Percentiles rank a stretch among this genome's conserved stretches.
phyloP scores from a whole-genome alignment of 2,888 invertebrate genomes.

The Morpho deidamia region DNA sequence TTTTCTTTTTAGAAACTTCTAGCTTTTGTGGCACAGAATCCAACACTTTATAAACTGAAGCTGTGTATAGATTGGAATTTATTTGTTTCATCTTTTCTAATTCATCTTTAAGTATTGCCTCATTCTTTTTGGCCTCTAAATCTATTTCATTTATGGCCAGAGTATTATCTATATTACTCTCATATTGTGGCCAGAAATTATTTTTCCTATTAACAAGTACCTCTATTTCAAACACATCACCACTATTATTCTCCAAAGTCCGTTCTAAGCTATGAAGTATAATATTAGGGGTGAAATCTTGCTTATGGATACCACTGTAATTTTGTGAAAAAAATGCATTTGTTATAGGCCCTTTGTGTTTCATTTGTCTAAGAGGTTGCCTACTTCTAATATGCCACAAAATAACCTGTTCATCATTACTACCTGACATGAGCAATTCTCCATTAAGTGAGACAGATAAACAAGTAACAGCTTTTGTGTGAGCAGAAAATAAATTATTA shows the following conservation, averaged over 20 bases:
- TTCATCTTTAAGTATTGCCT: constrained; percentile 61
- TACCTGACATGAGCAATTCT: constrained; percentile 85
- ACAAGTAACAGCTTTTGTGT: constrained; percentile 83
- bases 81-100: constrained; percentile 72
- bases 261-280: constrained; percentile 81
- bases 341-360: constrained; percentile 86
- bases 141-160: constrained; percentile 37
- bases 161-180: constrained; percentile 29
- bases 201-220: constrained; percentile 53
- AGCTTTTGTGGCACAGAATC: constrained; percentile 30
- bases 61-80: constrained; percentile 79
- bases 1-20: constrained; percentile 32
- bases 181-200: constrained; percentile 55
- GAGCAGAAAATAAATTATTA: constrained; percentile 80
- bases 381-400: constrained; percentile 90
- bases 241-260: constrained; percentile 74
- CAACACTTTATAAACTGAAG: constrained; percentile 67
- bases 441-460: constrained; percentile 86
- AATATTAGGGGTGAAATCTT: constrained; percentile 76
- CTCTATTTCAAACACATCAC: constrained; percentile 64
- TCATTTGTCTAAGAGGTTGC: constrained; percentile 83
- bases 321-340: constrained; percentile 83
- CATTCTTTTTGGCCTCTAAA: constrained; percentile 43
- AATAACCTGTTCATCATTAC: constrained; percentile 84
- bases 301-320: constrained; percentile 77